Conservation (phyloP, 2,113 vertebrate genomes). For the Mixornis gularis region DNA sequence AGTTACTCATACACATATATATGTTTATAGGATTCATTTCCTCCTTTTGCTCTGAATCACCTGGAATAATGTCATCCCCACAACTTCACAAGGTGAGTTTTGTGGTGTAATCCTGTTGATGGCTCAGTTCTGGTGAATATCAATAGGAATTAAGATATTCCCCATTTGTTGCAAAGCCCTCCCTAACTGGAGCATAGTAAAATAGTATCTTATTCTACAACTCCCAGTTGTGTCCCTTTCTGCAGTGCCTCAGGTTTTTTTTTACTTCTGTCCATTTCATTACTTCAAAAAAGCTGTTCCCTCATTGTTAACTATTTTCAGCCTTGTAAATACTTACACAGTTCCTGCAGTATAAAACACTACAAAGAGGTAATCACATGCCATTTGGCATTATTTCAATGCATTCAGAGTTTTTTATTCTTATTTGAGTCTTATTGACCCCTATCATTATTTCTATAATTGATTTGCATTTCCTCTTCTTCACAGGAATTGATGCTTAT, state of each 20-base stretch:
- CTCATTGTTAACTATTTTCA: background rate
- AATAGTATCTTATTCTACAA: background rate
- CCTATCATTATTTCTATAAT: background rate
- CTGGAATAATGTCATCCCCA: background rate
- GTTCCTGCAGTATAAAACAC: background rate
- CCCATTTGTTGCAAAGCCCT: fast-evolving
- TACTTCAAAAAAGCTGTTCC: background rate
- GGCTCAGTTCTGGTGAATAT: background rate
- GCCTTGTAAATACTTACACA: background rate
- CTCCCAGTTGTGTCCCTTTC: background rate
- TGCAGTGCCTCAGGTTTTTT: background rate
- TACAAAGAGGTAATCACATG: background rate
- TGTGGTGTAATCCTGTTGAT: background rate
- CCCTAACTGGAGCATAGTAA: background rate
- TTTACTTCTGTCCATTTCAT: background rate
- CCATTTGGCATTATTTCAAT: background rate
- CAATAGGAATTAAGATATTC: background rate
- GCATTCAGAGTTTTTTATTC: background rate
- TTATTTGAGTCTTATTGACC: background rate
- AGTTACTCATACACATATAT: slow-evolving; percentile 7
- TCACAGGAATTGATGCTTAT: background rate
- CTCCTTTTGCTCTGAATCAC: slow-evolving; percentile 27
- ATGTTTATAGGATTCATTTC: background rate
- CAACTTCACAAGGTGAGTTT: background rate
- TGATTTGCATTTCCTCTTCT: background rate